Evolutionary conservation across 1,140 invertebrate genomes (phyloP).

Genomic region (Hestina assimilis): DNA sequence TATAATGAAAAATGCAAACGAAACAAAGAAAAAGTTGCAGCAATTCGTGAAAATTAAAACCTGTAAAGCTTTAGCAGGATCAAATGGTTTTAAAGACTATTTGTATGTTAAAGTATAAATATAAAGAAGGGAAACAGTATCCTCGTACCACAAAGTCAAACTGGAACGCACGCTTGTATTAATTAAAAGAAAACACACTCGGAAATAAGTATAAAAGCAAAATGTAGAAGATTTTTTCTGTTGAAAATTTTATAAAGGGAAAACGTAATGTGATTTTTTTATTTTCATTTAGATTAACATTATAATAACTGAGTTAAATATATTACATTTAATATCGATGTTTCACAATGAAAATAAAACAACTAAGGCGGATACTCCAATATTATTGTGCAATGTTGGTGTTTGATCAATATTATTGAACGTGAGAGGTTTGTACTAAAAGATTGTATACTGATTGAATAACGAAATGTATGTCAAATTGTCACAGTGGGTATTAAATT

Average conservation of each 20-base stretch:
- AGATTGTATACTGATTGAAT: too few relatives aligned
- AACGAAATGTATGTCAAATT: too few relatives aligned
- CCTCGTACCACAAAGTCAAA: conserved; percentile 18
- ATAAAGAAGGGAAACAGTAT: not conserved
- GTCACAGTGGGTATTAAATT: too few relatives aligned
- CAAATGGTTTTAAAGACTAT: not conserved
- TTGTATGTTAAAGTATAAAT: not conserved
- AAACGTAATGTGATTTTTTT: not conserved
- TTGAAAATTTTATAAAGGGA: not conserved
- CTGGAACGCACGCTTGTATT: conserved; percentile 18
- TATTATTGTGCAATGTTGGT: too few relatives aligned
- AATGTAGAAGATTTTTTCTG: conserved; percentile 24
- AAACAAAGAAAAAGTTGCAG: too few relatives aligned
- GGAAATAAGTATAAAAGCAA: conserved; percentile 22
- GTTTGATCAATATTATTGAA: too few relatives aligned
- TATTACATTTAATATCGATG: too few relatives aligned
- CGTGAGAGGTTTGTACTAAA: too few relatives aligned
- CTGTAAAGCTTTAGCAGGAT: not conserved
- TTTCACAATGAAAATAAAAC: too few relatives aligned
- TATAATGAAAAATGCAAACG: not conserved
- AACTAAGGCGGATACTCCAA: too few relatives aligned
- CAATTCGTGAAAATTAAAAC: not conserved
- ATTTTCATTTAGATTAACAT: conserved; percentile 14
- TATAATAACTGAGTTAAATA: too few relatives aligned
- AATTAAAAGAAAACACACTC: conserved; percentile 35